phyloP scores from a whole-genome alignment of 1,140 invertebrate species.

The Drosophila ogumai region DNA sequence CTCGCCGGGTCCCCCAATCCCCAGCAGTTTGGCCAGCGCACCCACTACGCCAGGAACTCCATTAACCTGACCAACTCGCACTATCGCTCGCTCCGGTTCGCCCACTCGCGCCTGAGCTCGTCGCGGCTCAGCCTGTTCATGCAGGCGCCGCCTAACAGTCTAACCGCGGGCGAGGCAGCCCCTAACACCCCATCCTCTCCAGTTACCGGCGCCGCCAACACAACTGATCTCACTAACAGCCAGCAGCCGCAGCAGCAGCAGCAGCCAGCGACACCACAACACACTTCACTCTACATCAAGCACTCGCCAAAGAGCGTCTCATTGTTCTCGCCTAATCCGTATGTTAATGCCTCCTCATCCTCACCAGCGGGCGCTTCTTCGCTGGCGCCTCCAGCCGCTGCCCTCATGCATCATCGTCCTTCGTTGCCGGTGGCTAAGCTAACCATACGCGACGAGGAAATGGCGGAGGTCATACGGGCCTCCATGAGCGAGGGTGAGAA shows the following conservation, averaged over 20 bases:
- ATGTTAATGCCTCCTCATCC: slow-evolving; percentile 66
- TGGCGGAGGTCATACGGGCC: slow-evolving; percentile 81
- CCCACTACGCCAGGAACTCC: slow-evolving; percentile 80
- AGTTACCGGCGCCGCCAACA: slow-evolving; percentile 26
- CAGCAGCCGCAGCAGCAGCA: slow-evolving; percentile 29
- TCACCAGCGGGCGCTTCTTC: slow-evolving; percentile 36
- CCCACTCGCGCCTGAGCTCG: slow-evolving; percentile 78
- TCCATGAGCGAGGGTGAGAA: slow-evolving; percentile 82
- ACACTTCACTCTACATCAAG: slow-evolving; percentile 73
- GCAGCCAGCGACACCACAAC: slow-evolving; percentile 52
- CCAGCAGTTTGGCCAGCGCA: slow-evolving; percentile 71
- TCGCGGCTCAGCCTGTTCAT: slow-evolving; percentile 79
- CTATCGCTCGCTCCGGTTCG: slow-evolving; percentile 81
- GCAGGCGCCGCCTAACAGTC: slow-evolving; percentile 63
- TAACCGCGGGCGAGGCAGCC: slow-evolving; percentile 30
- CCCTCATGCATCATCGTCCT: slow-evolving; percentile 78
- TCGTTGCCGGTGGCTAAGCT: slow-evolving; percentile 78
- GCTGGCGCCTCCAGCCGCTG: slow-evolving; percentile 56
- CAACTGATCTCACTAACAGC: slow-evolving; percentile 76
- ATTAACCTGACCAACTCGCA: slow-evolving; percentile 82
- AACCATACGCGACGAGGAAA: slow-evolving; percentile 82
- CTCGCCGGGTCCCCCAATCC: slow-evolving; percentile 19
- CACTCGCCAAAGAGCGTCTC: slow-evolving; percentile 75
- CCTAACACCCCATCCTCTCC: slow-evolving; percentile 28
- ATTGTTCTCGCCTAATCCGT: slow-evolving; percentile 73